Conservation (phyloP, 2,797 vertebrate species). For the Holocentrus rufus region DNA sequence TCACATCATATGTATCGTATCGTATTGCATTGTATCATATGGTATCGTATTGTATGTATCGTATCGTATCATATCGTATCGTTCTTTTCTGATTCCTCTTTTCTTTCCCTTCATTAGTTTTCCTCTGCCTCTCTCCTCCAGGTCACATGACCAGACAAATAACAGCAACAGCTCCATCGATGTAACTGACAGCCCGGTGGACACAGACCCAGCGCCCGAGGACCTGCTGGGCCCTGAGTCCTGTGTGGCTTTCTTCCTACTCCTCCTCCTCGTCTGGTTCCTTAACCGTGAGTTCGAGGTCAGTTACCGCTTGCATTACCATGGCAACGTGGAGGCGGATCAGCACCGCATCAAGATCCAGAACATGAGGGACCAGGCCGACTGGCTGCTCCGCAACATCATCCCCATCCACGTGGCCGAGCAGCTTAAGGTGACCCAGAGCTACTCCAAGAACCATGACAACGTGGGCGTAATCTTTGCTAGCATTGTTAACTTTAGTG, state of each 20-base stretch:
- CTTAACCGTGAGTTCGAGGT: constrained; percentile 98
- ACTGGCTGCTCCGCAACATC: constrained; percentile 97
- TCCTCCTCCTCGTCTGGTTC: constrained; percentile 97
- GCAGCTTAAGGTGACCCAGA: constrained; percentile 98
- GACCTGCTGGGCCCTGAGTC: constrained; percentile 87
- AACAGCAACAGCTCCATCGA: constrained; percentile 56
- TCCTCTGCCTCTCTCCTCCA: constrained; percentile 23
- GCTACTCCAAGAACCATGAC: constrained; percentile 99
- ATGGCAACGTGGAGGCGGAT: constrained; percentile 95
- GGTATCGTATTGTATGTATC: no score
- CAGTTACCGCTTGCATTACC: constrained; percentile 97
- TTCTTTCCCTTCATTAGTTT: not conserved
- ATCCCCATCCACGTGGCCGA: constrained; percentile 98
- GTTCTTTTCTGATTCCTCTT: not conserved
- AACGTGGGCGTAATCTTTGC: constrained; percentile 97
- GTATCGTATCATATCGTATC: no score
- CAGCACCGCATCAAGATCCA: constrained; percentile 99
- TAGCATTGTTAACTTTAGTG: constrained; percentile 99
- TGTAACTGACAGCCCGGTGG: constrained; percentile 41
- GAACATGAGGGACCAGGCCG: constrained; percentile 97
- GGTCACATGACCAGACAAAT: constrained; percentile 59
- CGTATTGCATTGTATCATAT: no score
- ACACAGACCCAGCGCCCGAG: constrained; percentile 35
- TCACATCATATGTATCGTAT: no score
- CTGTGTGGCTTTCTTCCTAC: constrained; percentile 90